These are phyloP conservation scores for Drosophila robusta DNA, from an alignment of 2,888 invertebrate species.

Conservation along the genomic window DNA sequence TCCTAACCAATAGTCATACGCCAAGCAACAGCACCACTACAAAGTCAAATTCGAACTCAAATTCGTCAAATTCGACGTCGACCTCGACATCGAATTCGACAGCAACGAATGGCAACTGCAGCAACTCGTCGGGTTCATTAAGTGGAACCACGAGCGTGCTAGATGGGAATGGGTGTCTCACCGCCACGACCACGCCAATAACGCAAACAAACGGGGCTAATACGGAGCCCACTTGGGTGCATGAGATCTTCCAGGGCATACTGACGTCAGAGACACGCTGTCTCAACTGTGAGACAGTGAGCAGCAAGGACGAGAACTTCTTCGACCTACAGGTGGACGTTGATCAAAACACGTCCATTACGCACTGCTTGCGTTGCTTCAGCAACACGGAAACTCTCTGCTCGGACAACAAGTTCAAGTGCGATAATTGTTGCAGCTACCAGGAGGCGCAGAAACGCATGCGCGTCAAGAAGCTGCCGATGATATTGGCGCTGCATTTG, in stretches of 20 bases:
- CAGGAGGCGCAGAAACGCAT: constrained; percentile 99
- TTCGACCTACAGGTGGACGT: constrained; percentile 99
- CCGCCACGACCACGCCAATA: constrained; percentile 72
- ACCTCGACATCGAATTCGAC: constrained; percentile 77
- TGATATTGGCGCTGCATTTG: constrained; percentile 98
- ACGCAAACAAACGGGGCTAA: constrained; percentile 85
- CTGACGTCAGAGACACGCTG: constrained; percentile 99
- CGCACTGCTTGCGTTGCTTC: constrained; percentile 98
- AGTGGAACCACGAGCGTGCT: constrained; percentile 73
- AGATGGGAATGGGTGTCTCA: constrained; percentile 58
- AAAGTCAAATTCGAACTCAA: constrained; percentile 65
- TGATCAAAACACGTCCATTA: constrained; percentile 99
- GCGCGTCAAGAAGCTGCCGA: constrained; percentile 99
- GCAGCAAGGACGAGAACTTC: constrained; percentile 99
- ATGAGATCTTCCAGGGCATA: constrained; percentile 99
- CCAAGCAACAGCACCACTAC: constrained; percentile 36
- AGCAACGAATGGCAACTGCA: constrained; percentile 77
- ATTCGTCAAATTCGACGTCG: constrained; percentile 76
- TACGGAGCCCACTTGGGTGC: constrained; percentile 98
- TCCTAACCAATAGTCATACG: constrained; percentile 6
- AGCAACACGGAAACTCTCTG: constrained; percentile 99
- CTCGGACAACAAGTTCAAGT: constrained; percentile 99
- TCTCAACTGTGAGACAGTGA: constrained; percentile 99
- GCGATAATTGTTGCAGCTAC: constrained; percentile 99
- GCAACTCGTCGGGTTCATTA: constrained; percentile 79